phyloP scores from a whole-genome alignment of 2,797 vertebrate genomes.

The Sibirionetta formosa region DNA sequence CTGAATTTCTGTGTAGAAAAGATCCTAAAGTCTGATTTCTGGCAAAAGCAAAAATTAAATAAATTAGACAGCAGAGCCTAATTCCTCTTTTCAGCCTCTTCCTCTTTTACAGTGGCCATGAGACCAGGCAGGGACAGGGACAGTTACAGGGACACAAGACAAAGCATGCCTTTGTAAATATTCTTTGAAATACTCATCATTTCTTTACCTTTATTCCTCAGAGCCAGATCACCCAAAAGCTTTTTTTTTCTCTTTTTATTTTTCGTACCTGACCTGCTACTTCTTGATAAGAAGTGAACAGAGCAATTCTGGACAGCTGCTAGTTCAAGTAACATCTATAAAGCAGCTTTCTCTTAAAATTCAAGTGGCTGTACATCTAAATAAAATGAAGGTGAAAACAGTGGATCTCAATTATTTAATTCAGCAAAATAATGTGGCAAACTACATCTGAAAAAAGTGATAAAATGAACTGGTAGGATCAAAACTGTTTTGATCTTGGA shows the following conservation, averaged over 20 bases:
- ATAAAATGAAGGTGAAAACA: background rate
- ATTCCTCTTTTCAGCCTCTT: background rate
- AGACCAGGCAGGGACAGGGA: background rate
- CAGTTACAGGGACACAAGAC: background rate
- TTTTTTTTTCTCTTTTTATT: background rate
- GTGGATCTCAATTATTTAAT: background rate
- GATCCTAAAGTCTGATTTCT: background rate
- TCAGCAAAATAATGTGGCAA: background rate
- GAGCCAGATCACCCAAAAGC: background rate
- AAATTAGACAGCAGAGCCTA: background rate
- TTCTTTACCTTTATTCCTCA: background rate
- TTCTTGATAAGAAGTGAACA: background rate
- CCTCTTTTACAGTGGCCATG: background rate
- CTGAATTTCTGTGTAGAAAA: background rate
- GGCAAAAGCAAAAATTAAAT: background rate
- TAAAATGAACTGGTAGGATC: background rate
- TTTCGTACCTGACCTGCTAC: rapidly evolving
- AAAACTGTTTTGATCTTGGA: background rate
- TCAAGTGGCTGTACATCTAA: background rate
- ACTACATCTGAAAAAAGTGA: background rate
- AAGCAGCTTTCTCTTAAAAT: background rate
- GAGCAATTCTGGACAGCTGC: background rate
- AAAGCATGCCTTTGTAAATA: background rate
- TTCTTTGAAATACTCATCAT: background rate
- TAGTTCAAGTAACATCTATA: background rate